Evolutionary conservation across 23 tunicate genomes (phyloP).

Genomic region (Trididemnum nubilum): DNA sequence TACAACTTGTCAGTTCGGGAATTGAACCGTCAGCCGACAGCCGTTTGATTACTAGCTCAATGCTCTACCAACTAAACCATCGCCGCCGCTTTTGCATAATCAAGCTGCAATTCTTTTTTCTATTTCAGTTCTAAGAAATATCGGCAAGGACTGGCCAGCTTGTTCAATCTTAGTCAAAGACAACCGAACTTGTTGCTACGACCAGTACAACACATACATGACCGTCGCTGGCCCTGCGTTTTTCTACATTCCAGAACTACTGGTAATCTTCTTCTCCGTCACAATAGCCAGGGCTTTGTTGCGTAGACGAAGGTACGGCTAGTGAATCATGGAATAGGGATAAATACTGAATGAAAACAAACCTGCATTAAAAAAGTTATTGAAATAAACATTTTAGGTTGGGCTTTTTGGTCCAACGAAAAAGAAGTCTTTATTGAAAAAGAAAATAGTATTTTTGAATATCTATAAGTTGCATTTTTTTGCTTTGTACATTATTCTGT

Average conservation of each 20-base stretch:
- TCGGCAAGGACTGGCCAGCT: slow-evolving; percentile 44
- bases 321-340: background rate
- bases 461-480: no score
- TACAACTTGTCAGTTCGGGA: no score
- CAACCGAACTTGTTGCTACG: slow-evolving; percentile 29
- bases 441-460: no score
- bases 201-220: slow-evolving; percentile 41
- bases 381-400: background rate
- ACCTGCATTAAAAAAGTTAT: background rate
- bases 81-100: no score
- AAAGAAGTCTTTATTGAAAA: no score
- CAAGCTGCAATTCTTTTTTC: no score
- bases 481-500: no score
- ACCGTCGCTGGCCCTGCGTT: slow-evolving; percentile 21
- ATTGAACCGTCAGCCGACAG: no score
- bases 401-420: background rate
- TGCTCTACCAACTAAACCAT: no score
- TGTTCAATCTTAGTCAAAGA: slow-evolving; percentile 32
- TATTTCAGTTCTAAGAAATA: background rate
- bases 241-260: slow-evolving; percentile 40
- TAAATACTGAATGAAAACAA: background rate
- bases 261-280: slow-evolving; percentile 34
- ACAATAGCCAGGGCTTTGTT: slow-evolving; percentile 22
- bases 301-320: slow-evolving; percentile 24
- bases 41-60: no score